Conservation (phyloP, 1,140 invertebrate species). For the Aphis craccivora region DNA sequence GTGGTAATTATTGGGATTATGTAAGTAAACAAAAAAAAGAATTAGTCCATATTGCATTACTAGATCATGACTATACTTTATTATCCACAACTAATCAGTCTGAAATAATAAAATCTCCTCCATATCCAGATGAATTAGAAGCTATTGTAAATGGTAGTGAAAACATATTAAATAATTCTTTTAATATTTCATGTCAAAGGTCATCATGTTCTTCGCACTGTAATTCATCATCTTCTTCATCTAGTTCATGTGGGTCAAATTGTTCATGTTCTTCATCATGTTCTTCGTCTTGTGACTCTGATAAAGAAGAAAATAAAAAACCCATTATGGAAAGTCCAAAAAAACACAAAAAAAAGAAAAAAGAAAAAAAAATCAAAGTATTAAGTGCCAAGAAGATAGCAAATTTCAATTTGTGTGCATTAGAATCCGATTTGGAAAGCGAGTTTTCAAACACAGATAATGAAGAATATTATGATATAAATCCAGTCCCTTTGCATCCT, state of each 20-base stretch:
- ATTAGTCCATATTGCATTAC: slow-evolving; percentile 1
- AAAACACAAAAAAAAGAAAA: slow-evolving; percentile 51
- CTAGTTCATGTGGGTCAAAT: slow-evolving; percentile 52
- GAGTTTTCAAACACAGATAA: slow-evolving; percentile 49
- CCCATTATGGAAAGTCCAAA: slow-evolving; percentile 43
- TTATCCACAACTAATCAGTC: slow-evolving; percentile 35
- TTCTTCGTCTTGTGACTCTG: slow-evolving; percentile 50
- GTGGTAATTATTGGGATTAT: slow-evolving; percentile 35
- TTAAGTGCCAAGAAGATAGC: slow-evolving; percentile 54
- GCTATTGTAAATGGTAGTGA: slow-evolving; percentile 24
- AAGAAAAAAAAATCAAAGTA: slow-evolving; percentile 42
- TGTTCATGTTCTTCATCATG: slow-evolving; percentile 51
- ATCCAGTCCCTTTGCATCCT: slow-evolving; percentile 43
- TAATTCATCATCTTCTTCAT: slow-evolving; percentile 49
- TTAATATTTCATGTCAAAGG: slow-evolving; percentile 3
- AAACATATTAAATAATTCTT: slow-evolving; percentile 42
- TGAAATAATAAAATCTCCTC: slow-evolving; percentile 62
- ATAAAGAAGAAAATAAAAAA: slow-evolving; percentile 30
- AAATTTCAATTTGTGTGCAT: slow-evolving; percentile 49
- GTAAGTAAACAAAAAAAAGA: slow-evolving; percentile 44
- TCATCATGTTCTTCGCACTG: slow-evolving; percentile 55
- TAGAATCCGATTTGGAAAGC: slow-evolving; percentile 49
- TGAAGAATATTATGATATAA: slow-evolving; percentile 57
- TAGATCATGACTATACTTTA: slow-evolving; percentile 23
- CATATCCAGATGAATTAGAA: slow-evolving; percentile 72